Percentiles rank a stretch among this genome's conserved stretches.
Evolutionary conservation across 2,888 invertebrate species (phyloP).

Genomic region (Aphodius granarius): DNA sequence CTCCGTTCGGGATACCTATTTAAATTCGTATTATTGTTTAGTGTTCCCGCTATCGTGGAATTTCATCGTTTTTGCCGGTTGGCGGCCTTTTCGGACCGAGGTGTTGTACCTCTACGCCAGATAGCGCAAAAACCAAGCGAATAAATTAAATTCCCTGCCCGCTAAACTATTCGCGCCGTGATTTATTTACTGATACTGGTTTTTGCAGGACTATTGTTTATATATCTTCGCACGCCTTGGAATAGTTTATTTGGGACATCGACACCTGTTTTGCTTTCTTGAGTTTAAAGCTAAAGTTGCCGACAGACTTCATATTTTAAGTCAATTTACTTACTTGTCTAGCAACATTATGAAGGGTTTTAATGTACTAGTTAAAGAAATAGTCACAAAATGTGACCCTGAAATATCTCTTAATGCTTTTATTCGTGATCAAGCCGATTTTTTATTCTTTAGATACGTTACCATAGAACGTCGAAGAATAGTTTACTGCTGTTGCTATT

Average conservation of each 20-base stretch:
- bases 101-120: constrained; percentile 7
- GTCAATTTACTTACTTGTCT: too few relatives aligned
- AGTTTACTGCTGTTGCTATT: too few relatives aligned
- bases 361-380: too few relatives aligned
- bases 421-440: too few relatives aligned
- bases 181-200: constrained; percentile 10
- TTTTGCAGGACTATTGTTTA: not conserved
- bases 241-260: not conserved
- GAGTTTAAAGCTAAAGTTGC: too few relatives aligned
- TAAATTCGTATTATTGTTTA: constrained; percentile 30
- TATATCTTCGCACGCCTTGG: not conserved
- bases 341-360: too few relatives aligned
- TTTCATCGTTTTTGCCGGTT: constrained; percentile 18
- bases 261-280: not conserved
- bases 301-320: too few relatives aligned
- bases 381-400: too few relatives aligned
- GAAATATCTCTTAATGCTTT: too few relatives aligned
- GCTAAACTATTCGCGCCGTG: not conserved
- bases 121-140: not conserved
- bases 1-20: constrained; percentile 18
- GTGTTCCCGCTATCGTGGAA: constrained; percentile 27
- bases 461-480: too few relatives aligned
- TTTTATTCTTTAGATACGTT: too few relatives aligned
- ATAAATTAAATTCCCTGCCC: constrained; percentile 5
- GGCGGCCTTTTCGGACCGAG: constrained; percentile 13